Percentiles rank a stretch among this genome's conserved stretches.
Conservation (phyloP, 2,113 vertebrate species). For the Ictidomys tridecemlineatus region DNA sequence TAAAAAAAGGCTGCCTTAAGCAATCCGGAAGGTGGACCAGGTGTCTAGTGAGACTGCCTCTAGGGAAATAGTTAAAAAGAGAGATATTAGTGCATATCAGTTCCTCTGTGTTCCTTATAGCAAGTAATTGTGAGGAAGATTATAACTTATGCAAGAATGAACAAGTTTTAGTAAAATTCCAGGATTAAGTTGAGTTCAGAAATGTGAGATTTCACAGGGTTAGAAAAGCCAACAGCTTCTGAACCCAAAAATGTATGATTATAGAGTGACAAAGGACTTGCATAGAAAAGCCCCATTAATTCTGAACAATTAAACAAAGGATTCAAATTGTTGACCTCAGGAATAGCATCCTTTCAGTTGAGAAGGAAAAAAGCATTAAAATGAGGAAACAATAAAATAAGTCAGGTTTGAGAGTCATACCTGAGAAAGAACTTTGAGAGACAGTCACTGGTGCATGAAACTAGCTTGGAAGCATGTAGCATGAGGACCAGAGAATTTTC, state of each 20-base stretch:
- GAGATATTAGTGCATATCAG: neutral
- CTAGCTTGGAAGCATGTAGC: neutral
- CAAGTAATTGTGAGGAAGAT: slow-evolving; percentile 2
- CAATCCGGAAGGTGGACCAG: slow-evolving; percentile 24
- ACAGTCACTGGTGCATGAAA: neutral
- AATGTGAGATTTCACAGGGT: slow-evolving; percentile 11
- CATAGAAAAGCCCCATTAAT: neutral
- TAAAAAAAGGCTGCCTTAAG: neutral
- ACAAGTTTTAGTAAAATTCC: slow-evolving; percentile 47
- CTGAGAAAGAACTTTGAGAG: neutral
- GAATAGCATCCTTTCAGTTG: neutral
- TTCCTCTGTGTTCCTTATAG: neutral
- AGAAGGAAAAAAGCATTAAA: neutral
- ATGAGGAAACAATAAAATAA: neutral
- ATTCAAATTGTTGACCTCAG: slow-evolving; percentile 21
- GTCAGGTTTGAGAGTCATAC: neutral
- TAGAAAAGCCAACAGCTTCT: neutral
- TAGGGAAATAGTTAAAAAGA: slow-evolving; percentile 54
- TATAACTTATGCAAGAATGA: slow-evolving; percentile 44
- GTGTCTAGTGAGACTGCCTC: slow-evolving; percentile 23
- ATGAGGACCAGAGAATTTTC: neutral
- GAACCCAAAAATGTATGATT: neutral
- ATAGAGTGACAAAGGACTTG: slow-evolving; percentile 41
- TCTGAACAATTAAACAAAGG: slow-evolving; percentile 32
- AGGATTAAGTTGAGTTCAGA: slow-evolving; percentile 52